phyloP scores from a whole-genome alignment of 1,140 invertebrate species.

The Drosophila kanapiae region DNA sequence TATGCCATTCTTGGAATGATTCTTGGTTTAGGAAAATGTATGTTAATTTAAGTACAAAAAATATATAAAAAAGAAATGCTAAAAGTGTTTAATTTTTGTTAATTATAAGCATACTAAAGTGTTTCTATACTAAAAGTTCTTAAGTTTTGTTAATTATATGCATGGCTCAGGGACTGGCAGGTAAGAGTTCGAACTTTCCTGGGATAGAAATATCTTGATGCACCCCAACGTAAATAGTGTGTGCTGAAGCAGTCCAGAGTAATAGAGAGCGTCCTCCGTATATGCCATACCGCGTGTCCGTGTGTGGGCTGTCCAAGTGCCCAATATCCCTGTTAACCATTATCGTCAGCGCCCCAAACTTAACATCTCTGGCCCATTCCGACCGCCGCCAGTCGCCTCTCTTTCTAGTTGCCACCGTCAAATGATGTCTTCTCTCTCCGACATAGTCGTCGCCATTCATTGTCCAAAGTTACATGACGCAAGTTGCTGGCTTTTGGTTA shows the following conservation, averaged over 20 bases:
- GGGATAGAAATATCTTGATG: too few species aligned
- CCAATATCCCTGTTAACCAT: constrained; percentile 33
- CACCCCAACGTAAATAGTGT: background rate
- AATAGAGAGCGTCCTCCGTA: background rate
- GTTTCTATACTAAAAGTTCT: too few species aligned
- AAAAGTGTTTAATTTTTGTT: too few species aligned
- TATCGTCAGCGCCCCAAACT: constrained; percentile 35
- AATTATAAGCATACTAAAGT: too few species aligned
- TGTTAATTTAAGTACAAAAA: background rate
- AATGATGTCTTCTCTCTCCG: constrained; percentile 4
- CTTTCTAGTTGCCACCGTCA: constrained; percentile 5
- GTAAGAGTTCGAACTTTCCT: background rate
- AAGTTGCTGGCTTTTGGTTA: constrained; percentile 77
- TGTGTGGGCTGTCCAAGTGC: constrained; percentile 17
- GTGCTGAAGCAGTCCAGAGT: background rate
- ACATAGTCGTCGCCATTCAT: constrained; percentile 43
- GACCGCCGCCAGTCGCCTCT: constrained; percentile 5
- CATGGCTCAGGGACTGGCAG: too few species aligned
- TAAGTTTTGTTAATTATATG: too few species aligned
- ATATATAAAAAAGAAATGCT: too few species aligned
- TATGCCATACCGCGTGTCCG: constrained; percentile 13
- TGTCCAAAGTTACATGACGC: constrained; percentile 66
- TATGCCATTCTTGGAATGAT: too few species aligned
- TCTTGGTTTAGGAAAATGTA: too few species aligned
- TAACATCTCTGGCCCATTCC: constrained; percentile 9